Percentiles rank a stretch among this genome's conserved stretches.
Conservation (phyloP, 2,888 invertebrate genomes). For the Drosophila formosana region DNA sequence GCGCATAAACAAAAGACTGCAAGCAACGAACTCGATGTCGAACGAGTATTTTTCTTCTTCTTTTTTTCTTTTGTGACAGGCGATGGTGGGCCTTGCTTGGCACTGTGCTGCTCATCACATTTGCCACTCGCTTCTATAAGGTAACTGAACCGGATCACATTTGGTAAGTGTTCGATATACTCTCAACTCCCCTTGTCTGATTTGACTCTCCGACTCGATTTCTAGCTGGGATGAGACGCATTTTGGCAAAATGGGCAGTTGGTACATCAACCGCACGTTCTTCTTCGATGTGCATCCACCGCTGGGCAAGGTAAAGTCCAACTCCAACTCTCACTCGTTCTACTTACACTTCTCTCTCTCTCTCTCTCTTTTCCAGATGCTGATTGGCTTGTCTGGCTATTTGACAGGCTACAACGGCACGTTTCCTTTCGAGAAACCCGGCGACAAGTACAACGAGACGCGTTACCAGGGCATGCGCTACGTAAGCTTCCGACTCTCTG, state of each 20-base stretch:
- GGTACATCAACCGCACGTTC: slow-evolving; percentile 98
- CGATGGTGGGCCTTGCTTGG: slow-evolving; percentile 90
- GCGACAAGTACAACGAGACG: slow-evolving; percentile 95
- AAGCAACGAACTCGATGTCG: slow-evolving; percentile 51
- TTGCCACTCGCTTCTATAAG: slow-evolving; percentile 93
- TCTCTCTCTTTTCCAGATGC: slow-evolving; percentile 89
- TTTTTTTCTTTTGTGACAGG: slow-evolving; percentile 50
- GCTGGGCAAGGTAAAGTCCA: slow-evolving; percentile 93
- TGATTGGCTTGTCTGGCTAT: slow-evolving; percentile 96
- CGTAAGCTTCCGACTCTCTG: slow-evolving; percentile 86
- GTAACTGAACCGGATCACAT: slow-evolving; percentile 97
- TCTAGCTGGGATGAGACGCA: slow-evolving; percentile 98
- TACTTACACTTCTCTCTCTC: background rate
- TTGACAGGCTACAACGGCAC: slow-evolving; percentile 97
- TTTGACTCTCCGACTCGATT: background rate
- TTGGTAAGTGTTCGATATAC: slow-evolving; percentile 89
- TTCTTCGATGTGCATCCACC: slow-evolving; percentile 99
- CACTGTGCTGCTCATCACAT: slow-evolving; percentile 88
- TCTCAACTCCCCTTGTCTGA: background rate
- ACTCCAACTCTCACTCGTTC: background rate
- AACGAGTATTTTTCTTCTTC: no score
- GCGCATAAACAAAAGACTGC: slow-evolving; percentile 59
- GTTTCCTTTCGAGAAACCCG: slow-evolving; percentile 97
- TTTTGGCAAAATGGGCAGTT: slow-evolving; percentile 98
- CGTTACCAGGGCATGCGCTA: slow-evolving; percentile 97